Base-by-base conservation (phyloP, 2,797 vertebrate genomes). In the Coccyzus lansbergi region DNA sequence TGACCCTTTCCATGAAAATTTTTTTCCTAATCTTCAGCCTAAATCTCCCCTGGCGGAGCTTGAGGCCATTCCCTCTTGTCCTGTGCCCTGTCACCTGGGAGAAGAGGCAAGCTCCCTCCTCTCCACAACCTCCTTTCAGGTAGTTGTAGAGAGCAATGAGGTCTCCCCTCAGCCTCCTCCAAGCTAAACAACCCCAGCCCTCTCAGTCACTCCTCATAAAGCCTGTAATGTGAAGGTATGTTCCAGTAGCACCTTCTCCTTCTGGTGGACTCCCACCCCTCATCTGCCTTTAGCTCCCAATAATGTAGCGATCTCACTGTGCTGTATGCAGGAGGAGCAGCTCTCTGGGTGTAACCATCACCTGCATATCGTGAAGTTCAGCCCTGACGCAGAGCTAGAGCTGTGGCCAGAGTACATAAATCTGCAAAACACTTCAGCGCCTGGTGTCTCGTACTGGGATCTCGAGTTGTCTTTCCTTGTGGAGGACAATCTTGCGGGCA, bases 221-320 rank as follows among this genome's bases (percentile, higher is more conserved):
- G n/a, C n/a, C n/a, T n/a, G n/a, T n/a, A 34, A n/a, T 6, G 34
- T 62, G 74, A 49, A 49, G n/a, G 10, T 9, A 6, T 40, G 42
- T 18, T 62, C 64, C 48, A 15, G 60, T 70, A 56, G 77, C 40
- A 60, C 21, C 18, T 33, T 65, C 14, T 20, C 20, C 17, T 64
- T 34, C 64, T 33, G 24, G 60, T 44, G 20, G 24, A 24, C 5
- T 26, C 49, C 15, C n/a, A 14, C 8, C 58, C 51, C 62, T 60
- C 26, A 18, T 8, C n/a, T 70, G 28, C 48, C 12, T 55, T 53
- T 49, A 31, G 6, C 21, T 67, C 49, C 17, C 6, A n/a, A 7
- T n/a, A 5, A 6, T 0, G 20, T 38, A n/a, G 24, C 22, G 25
- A 11, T 12, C 12, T 49, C 65, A 26, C 0, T 1, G 63, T 12